A percentile compares a stretch with the other conserved stretches of the same genome.
Evolutionary conservation across 2,797 vertebrate species (phyloP).

Genomic region (Gymnocypris eckloni): DNA sequence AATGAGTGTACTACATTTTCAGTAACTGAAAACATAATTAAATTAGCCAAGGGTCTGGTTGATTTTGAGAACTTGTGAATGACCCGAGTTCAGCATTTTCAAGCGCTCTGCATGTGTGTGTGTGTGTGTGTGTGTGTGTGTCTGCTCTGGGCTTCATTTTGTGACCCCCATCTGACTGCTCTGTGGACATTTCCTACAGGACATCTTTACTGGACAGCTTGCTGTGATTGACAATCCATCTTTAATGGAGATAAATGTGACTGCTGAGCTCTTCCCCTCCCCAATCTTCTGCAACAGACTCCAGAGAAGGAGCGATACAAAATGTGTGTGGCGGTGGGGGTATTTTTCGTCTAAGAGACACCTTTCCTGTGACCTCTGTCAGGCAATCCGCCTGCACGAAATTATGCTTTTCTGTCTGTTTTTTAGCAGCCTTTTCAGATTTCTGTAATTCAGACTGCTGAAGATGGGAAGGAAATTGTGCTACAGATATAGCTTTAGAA

Average conservation of each 20-base stretch:
- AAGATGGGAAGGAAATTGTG: constrained; percentile 50
- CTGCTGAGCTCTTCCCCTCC: constrained; percentile 69
- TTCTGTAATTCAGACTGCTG: constrained; percentile 71
- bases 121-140: constrained; percentile 1
- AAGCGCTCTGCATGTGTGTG: background rate
- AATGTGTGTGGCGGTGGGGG: background rate
- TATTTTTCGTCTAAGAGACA: constrained; percentile 64
- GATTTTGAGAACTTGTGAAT: background rate
- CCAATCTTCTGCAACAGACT: constrained; percentile 72
- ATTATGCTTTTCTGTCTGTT: constrained; percentile 66
- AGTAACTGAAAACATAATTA: constrained; percentile 4
- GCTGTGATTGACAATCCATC: constrained; percentile 65
- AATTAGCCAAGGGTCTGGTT: constrained; percentile 9
- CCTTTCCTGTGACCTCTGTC: constrained; percentile 75
- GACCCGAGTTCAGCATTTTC: background rate
- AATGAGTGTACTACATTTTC: background rate
- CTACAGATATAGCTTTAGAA: constrained; percentile 66
- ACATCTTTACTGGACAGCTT: constrained; percentile 39
- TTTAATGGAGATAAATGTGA: constrained; percentile 78
- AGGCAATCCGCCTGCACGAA: constrained; percentile 73
- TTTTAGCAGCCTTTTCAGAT: constrained; percentile 66
- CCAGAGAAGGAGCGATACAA: constrained; percentile 55
- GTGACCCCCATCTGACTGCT: constrained; percentile 21
- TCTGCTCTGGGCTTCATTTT: constrained; percentile 17
- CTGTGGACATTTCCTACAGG: constrained; percentile 21